Base-by-base conservation (phyloP, 2,797 vertebrate species). In the Hippopotamyrus pictus region DNA sequence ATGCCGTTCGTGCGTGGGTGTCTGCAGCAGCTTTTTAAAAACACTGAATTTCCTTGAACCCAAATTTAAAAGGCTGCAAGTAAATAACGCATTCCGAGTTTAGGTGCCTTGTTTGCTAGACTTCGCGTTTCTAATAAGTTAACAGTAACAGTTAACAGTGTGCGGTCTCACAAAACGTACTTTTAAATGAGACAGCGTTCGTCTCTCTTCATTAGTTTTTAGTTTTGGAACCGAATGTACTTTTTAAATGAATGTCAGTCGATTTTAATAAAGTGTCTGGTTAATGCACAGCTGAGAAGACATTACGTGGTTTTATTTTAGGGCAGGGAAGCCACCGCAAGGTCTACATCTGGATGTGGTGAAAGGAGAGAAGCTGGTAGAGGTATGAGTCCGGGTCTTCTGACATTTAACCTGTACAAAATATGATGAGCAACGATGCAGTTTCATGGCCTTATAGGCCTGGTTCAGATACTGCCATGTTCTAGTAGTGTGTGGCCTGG, bases 291-390 rank as follows among this genome's bases (percentile, higher is more conserved):
- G 1, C 73, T 79, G 37, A 41, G 33, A 79, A 8, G 0, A 44
- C 17, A 79, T 79, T 33, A 17, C 33, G 17, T 79, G 73, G 33
- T 17, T 6, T 79, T n/a, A 93, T 93, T 92, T 57, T 92, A 97
- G 97, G 97, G 97, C 97, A 91, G 97, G 96, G 87, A 97, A 97
- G 91, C 97, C 96, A 33, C 97, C 97, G 89, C 95, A 96, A 46
- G 97, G 97, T 92, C 96, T 97, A 90, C 97, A 98, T 93, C 93
- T 97, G 94, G 97, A 97, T 94, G 97, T 97, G 90, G 96, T 97
- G 90, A 97, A 97, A 95, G 96, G 96, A 95, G 96, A 98, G 93
- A 97, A 97, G 92, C 95, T 97, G 89, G 96, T 97, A 91, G 97
- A 98, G 97, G 97, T 97, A 90, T 44, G 73, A 44, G 69, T 12